phyloP scores from a whole-genome alignment of 2,888 invertebrate genomes.

The Epiperipatus broadwayi region DNA sequence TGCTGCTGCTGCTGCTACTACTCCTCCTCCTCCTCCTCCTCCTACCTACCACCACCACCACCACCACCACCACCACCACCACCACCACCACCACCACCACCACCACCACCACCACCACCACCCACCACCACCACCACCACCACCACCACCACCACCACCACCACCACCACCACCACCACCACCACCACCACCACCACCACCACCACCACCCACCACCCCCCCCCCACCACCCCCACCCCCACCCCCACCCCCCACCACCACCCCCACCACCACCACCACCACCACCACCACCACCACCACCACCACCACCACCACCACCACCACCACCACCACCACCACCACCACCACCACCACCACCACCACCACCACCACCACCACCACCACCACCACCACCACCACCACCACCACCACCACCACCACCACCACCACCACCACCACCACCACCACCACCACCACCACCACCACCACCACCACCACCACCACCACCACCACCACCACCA shows the following conservation, averaged over 20 bases:
- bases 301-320: not conserved
- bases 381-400: not conserved
- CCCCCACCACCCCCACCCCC: no score
- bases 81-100: conserved; percentile 6
- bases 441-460: no score
- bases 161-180: conserved; percentile 7
- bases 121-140: no score
- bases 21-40: no score
- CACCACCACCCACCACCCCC: no score
- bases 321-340: conserved; percentile 5
- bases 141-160: conserved; percentile 7
- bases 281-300: conserved; percentile 7
- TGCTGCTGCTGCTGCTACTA: no score
- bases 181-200: conserved; percentile 4
- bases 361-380: conserved; percentile 10
- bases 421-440: no score
- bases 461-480: no score
- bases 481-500: no score
- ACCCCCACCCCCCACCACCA: no score
- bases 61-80: conserved; percentile 10
- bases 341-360: conserved; percentile 7
- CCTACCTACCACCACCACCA: no score
- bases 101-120: conserved; percentile 11
- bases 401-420: not conserved
- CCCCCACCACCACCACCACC: no score